phyloP scores from a whole-genome alignment of 2,797 vertebrate genomes.

The Phalloptychus januarius region DNA sequence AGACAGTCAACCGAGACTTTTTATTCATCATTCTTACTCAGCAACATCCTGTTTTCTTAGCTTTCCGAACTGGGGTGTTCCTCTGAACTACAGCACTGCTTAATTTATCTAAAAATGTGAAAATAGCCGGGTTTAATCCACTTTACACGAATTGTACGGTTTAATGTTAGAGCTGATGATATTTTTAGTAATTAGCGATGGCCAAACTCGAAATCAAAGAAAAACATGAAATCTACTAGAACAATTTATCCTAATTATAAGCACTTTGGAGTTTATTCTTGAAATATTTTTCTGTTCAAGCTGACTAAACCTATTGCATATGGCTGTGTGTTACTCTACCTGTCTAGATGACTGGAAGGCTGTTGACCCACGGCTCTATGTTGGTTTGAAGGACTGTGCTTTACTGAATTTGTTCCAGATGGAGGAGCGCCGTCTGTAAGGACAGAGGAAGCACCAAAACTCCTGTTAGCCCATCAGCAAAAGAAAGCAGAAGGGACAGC shows the following conservation, averaged over 20 bases:
- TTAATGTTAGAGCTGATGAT: background rate
- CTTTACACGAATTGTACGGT: background rate
- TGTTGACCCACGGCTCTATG: constrained; percentile 87
- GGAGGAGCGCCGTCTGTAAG: constrained; percentile 84
- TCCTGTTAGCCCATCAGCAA: background rate
- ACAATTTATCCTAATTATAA: background rate
- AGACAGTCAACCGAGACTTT: background rate
- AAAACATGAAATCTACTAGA: background rate
- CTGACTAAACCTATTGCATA: background rate
- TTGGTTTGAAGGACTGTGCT: constrained; percentile 91
- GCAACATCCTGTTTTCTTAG: background rate
- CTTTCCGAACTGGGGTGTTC: background rate
- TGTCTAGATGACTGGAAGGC: constrained; percentile 82
- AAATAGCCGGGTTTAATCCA: background rate
- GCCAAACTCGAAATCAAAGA: background rate
- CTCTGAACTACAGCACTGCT: background rate
- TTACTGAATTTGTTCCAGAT: constrained; percentile 92
- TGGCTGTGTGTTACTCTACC: constrained; percentile 75
- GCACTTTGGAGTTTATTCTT: background rate
- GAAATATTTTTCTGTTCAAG: background rate
- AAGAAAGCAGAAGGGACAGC: background rate
- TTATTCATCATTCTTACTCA: background rate
- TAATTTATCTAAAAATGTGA: background rate
- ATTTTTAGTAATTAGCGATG: background rate
- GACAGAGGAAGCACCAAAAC: constrained; percentile 3